These are phyloP conservation scores for Lottia gigantea DNA, from an alignment of 2,888 invertebrate genomes.

Conservation along the genomic window DNA sequence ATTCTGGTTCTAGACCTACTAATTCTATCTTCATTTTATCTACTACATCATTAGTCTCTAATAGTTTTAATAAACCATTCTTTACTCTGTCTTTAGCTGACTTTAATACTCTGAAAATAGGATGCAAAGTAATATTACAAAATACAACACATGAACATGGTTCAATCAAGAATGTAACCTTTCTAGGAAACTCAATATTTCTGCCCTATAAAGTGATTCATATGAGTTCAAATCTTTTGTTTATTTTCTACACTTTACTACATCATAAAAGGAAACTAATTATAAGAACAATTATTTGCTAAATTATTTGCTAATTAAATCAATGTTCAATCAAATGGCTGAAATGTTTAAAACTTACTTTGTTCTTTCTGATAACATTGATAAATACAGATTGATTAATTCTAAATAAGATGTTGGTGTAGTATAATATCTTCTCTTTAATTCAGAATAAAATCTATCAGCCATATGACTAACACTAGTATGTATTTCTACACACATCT, in stretches of 20 bases:
- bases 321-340: no score
- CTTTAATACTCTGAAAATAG: slow-evolving; percentile 57
- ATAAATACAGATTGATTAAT: slow-evolving; percentile 81
- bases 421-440: slow-evolving; percentile 87
- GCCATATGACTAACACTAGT: slow-evolving; percentile 84
- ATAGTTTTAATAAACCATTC: slow-evolving; percentile 76
- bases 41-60: slow-evolving; percentile 84
- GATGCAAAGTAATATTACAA: not conserved
- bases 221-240: no score
- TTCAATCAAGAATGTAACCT: no score
- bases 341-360: no score
- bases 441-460: slow-evolving; percentile 80
- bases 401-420: slow-evolving; percentile 92
- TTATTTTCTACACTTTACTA: no score
- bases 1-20: slow-evolving; percentile 82
- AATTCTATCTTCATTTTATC: slow-evolving; percentile 87
- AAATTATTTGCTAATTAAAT: no score
- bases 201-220: no score
- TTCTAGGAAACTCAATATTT: no score
- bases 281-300: no score
- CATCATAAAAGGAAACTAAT: no score
- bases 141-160: no score
- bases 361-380: slow-evolving; percentile 78
- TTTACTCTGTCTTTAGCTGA: slow-evolving; percentile 64
- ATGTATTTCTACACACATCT: slow-evolving; percentile 80